Conservation (phyloP, 2,113 vertebrate species). For the Dipodomys stephensi region DNA sequence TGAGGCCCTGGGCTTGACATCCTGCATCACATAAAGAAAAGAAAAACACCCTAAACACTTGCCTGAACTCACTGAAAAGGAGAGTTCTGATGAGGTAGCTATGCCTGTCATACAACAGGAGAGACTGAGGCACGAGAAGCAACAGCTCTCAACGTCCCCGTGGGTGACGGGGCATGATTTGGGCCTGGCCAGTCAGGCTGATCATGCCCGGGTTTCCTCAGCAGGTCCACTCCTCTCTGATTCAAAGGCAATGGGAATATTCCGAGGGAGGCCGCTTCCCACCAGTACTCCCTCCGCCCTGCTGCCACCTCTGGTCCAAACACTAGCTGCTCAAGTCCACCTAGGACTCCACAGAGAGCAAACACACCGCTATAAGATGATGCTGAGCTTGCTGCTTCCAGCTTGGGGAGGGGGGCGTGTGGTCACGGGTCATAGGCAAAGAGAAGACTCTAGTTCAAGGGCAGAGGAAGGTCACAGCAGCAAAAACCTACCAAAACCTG, state of each 20-base stretch:
- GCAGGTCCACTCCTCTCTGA: not conserved
- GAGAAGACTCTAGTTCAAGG: not conserved
- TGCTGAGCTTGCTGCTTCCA: not conserved
- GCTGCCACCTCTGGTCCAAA: not conserved
- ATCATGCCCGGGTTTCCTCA: not conserved
- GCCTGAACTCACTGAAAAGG: not conserved
- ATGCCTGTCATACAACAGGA: not conserved
- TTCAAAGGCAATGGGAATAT: not conserved
- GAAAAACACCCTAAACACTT: not conserved
- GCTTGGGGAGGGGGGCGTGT: not conserved
- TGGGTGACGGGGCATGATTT: not conserved
- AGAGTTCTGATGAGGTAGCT: not conserved
- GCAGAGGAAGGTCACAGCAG: not conserved
- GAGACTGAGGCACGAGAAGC: not conserved
- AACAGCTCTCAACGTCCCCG: not conserved
- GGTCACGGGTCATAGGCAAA: not conserved
- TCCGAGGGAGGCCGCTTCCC: not conserved
- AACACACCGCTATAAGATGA: not conserved
- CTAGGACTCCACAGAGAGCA: not conserved
- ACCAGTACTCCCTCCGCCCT: not conserved
- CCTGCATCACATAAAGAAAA: not conserved
- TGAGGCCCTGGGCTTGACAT: not conserved
- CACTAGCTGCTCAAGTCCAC: not conserved
- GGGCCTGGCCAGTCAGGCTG: not conserved
- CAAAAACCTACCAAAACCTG: slow-evolving; percentile 4